Evolutionary conservation across 2,113 vertebrate species (phyloP), one percentile per base, ranked within the genome.

Genomic region (Loxodonta africana): DNA sequence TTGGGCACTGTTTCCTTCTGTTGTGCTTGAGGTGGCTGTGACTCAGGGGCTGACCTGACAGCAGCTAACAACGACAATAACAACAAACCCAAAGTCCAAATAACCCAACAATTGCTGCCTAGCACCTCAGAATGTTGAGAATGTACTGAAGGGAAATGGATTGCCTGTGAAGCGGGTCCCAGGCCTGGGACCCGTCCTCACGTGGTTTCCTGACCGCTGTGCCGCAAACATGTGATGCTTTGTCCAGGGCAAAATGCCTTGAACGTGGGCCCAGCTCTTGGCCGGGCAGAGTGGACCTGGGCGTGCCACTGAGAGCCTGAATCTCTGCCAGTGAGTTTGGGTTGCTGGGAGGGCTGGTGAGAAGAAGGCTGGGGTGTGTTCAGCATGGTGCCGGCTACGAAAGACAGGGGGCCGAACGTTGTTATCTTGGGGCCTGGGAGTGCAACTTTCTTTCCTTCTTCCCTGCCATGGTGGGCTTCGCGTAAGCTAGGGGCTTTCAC

Each of bases 371-470:
- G 3, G 12, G 37, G 10, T 20, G 8, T 7, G 51, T 23, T 78
- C 23, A 23, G 60, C 10, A 10, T 33, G 1, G 2, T 0, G 5
- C 21, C 33, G 17, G 88, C 20, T 30, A 0, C 0, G 2, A 5
- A 4, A 76, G 0, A 30, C 6, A 46, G 28, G 18, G 30, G 2
- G 14, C 62, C 65, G 63, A n/a, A 1, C 5, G 41, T 20, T 44
- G 1, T 30, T 46, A n/a, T 30, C 1, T 0, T 0, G 0, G 6
- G 23, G 60, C 18, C 5, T 12, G 51, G 63, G 67, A 48, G 87
- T 30, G 51, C 63, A 1, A 18, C 7, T 48, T 26, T 74, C 18
- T 25, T 9, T 69, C 10, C 60, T 44, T 44, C 30, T 20, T 12
- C 41, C 37, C 33, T 6, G 23, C 33, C 44, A 41, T 4, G 8